Base-by-base conservation (phyloP, 2,888 invertebrate genomes). In the Monoplex corrugatus region DNA sequence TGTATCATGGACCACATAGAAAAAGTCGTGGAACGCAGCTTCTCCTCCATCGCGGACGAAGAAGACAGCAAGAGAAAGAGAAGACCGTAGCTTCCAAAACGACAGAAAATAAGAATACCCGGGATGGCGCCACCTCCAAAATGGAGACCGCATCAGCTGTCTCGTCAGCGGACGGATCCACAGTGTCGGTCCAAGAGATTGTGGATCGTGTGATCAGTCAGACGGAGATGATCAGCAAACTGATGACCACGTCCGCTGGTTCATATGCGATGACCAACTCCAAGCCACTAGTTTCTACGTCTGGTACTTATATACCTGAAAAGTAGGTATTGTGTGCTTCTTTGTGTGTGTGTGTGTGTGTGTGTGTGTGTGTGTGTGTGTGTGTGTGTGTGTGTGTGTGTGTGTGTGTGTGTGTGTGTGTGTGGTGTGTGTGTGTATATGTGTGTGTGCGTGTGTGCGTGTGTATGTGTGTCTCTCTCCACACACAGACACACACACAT, bases 1-100 rank as follows among this genome's bases (percentile, higher is more conserved):
- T 93, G 92, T 86, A 90, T 94, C 38, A 94, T 93, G 89, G 94
- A 94, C 86, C 94, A 94, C 86, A 94, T 94, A 35, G 94, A 94
- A 89, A 90, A 91, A 84, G 93, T 93, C 63, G 90, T 94, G 16
- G 93, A 94, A 89, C 89, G 92, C 50, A 94, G 92, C 89, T 94
- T 94, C 90, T 57, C 87, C 45, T 87, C 87, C 45, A 89, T 87
- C 19, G 75, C 88, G 6, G 87, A 89, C 83, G 91, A 91, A 10
- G 91, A 92, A 16, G 90, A 90, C 38, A 88, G 89, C n/a, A 68
- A 84, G 16, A 84, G 85, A 32, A 87, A 63, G 13, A 57, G 85
- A 57, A 84, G 75, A 44, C 40, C 83, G 35, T 38, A 16, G 75
- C n/a, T n/a, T 13, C 35, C 32, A 35, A 10, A 6, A 35, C 75